Percentiles rank a stretch among this genome's conserved stretches.
These are phyloP conservation scores for Periophthalmodon schlosseri DNA, from an alignment of 2,113 vertebrate species.

Conservation along the genomic window DNA sequence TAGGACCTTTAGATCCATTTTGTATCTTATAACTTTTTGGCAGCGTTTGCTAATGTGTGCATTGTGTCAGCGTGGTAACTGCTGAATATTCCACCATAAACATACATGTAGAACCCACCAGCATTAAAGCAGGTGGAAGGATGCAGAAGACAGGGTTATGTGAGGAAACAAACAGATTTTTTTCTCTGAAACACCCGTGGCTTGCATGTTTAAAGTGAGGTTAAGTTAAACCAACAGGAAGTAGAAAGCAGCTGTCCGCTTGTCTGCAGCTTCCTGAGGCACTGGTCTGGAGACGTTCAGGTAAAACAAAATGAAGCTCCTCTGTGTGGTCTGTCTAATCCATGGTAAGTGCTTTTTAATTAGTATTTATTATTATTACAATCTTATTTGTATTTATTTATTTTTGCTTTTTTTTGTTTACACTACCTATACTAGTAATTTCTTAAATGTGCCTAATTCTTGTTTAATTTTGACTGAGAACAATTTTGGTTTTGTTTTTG, in stretches of 20 bases:
- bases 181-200: background rate
- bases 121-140: background rate
- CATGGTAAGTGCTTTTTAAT: constrained; percentile 51
- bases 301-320: constrained; percentile 45
- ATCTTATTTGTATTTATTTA: too few relatives aligned
- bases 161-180: background rate
- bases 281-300: background rate
- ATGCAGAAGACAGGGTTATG: background rate
- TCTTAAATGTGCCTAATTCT: too few relatives aligned
- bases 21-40: too few relatives aligned
- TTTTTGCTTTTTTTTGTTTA: too few relatives aligned
- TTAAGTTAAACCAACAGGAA: constrained; percentile 27
- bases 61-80: too few relatives aligned
- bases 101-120: too few relatives aligned
- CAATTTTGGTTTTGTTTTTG: background rate
- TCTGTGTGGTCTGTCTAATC: constrained; percentile 46
- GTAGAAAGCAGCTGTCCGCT: constrained; percentile 31
- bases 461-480: too few relatives aligned
- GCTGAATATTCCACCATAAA: too few relatives aligned
- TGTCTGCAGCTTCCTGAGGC: constrained; percentile 14
- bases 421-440: too few relatives aligned
- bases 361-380: background rate
- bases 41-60: too few relatives aligned
- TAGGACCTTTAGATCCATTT: too few relatives aligned
- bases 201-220: background rate